Conservation (phyloP, 2,113 vertebrate genomes). For the Python bivittatus region DNA sequence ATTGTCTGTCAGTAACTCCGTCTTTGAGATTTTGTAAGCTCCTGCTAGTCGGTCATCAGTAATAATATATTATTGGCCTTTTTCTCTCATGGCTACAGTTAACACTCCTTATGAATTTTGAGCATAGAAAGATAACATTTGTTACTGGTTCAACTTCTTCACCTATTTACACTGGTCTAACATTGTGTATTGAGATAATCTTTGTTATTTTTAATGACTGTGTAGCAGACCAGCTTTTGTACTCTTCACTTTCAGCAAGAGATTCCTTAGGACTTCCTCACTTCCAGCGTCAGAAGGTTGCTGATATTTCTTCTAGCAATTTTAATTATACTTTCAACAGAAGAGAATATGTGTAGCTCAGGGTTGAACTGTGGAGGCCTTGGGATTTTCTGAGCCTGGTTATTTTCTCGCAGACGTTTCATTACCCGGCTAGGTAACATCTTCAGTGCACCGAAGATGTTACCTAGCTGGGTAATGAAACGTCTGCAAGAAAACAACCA, state of each 20-base stretch:
- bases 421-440: too few species aligned
- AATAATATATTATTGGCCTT: background rate
- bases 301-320: background rate
- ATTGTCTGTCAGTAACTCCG: background rate
- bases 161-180: background rate
- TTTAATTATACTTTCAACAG: background rate
- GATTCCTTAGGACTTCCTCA: background rate
- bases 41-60: background rate
- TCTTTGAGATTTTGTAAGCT: background rate
- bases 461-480: too few species aligned
- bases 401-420: too few species aligned
- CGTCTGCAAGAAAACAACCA: too few species aligned
- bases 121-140: background rate
- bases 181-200: background rate
- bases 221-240: background rate
- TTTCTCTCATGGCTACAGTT: background rate
- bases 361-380: too few species aligned
- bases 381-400: too few species aligned
- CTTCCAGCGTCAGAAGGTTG: background rate
- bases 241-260: background rate
- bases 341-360: too few species aligned
- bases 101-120: background rate
- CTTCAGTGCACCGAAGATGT: too few species aligned
- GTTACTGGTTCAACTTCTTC: background rate
- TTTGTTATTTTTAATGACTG: background rate